Evolutionary conservation across 2,113 vertebrate species (phyloP), one percentile per base, ranked within the genome.

Genomic region (Tetraodon nigroviridis): DNA sequence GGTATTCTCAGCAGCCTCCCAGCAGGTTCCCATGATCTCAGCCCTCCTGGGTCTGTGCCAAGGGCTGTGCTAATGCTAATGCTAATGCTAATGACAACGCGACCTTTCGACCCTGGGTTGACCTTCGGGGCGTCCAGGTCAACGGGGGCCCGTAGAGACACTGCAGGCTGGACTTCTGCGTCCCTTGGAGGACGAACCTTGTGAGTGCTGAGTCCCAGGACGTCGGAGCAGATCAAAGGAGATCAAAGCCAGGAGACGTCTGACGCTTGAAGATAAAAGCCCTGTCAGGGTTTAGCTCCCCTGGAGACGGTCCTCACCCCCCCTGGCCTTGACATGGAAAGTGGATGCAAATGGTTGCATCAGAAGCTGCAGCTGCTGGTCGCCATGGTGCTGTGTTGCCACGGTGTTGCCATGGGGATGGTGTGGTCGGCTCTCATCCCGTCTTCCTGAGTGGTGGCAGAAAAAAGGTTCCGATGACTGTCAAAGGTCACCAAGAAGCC

Each of bases 401-500:
- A 80, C 71, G 71, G 73, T 22, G 80, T 85, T 68, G 47, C 84
- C 65, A 84, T 86, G 78, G 85, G 69, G 69, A 84, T 75, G 65
- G 64, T 42, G 60, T 75, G 76, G 79, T 84, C 80, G 79, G 81
- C 80, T 77, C 77, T 72, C 67, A 51, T 78, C 67, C 65, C 79
- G 70, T 71, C 73, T 79, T 79, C 79, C 8, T 6, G 16, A 16
- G 12, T 45, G 42, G 16, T 15, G 4, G 16, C 11, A 45, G 16
- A 45, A 15, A 45, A 45, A 12, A 10, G 32, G 32, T 37, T n/a
- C n/a, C n/a, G 32, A 12, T 37, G 11, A 11, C 7, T 37, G 32
- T 27, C 24, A 27, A 5, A 27, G 24, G 24, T 27, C 24, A 5
- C 24, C 24, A 5, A 24, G 24, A 24, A 24, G 5, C 24, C 24